Evolutionary conservation across 2,888 invertebrate genomes (phyloP).

Genomic region (Plagodis dolabraria): DNA sequence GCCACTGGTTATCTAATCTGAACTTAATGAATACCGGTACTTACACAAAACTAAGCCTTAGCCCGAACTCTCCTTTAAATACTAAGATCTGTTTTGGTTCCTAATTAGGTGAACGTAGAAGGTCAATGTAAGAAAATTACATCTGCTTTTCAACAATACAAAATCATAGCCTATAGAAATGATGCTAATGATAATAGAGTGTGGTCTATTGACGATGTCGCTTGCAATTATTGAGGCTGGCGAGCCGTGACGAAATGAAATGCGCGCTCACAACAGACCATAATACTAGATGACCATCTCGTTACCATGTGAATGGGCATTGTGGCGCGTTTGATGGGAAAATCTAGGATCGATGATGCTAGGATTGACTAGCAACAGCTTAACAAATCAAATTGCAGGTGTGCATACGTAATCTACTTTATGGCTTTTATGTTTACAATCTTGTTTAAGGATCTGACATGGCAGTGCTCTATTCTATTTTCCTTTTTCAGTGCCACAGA

Average conservation of each 20-base stretch:
- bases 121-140: conserved; percentile 14
- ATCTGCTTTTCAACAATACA: conserved; percentile 21
- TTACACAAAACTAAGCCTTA: conserved; percentile 55
- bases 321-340: conserved; percentile 41
- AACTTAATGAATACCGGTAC: conserved; percentile 73
- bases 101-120: conserved; percentile 19
- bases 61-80: too few species aligned
- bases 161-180: conserved; percentile 26
- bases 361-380: conserved; percentile 16
- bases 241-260: conserved; percentile 38
- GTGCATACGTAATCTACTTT: not conserved
- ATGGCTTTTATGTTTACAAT: conserved; percentile 1
- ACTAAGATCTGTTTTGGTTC: conserved; percentile 6
- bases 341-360: conserved; percentile 30
- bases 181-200: conserved; percentile 9
- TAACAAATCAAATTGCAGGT: conserved; percentile 18
- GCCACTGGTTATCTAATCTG: conserved; percentile 74
- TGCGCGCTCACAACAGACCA: conserved; percentile 30
- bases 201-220: conserved; percentile 25
- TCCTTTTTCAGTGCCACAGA: not conserved
- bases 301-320: conserved; percentile 43
- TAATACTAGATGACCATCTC: conserved; percentile 31
- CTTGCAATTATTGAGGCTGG: conserved; percentile 36
- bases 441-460: conserved; percentile 14
- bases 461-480: not conserved